Evolutionary conservation across 2,113 vertebrate species (phyloP), one percentile per base, ranked within the genome.

Genomic region (Climacteris rufus): DNA sequence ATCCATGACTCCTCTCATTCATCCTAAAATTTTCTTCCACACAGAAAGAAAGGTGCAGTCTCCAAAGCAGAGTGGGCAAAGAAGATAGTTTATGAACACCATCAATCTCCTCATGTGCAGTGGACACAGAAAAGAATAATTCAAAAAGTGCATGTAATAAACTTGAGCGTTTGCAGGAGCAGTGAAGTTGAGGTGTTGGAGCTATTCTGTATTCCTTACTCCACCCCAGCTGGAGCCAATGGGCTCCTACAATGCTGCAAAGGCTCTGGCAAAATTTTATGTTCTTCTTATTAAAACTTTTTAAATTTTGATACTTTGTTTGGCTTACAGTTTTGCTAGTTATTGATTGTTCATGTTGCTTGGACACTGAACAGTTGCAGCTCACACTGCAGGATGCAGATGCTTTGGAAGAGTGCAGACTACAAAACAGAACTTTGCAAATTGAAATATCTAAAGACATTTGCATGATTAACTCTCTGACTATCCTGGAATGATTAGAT

Each of bases 401-500:
- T 66, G 66, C 54, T 88, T 28, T 40, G 65, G 35, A 61, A n/a
- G 54, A 78, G 33, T n/a, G 39, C 30, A 39, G 65, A 22, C 52
- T 81, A 47, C 88, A 63, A 70, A 96, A 42, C n/a, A 60, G 44
- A 87, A 76, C 83, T 90, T 65, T 90, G 88, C 49, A 89, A 78
- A 91, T 42, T 61, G 94, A 81, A 78, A 35, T 70, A 88, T 91
- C 61, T 63, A 8, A 69, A 94, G 52, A 20, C 61, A 94, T 95
- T 97, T 96, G 75, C 90, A 90, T 91, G 93, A 95, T 93, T 96
- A 95, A 88, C 49, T 94, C 88, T 49, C 28, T 3, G 30, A 61
- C 94, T 93, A 88, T 89, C 92, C 88, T 83, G 90, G 63, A 47
- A 93, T 96, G 92, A 97, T 97, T 91, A 91, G 91, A 95, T 91